Base-by-base conservation (phyloP, 2,797 vertebrate species). In the Sparidentex hasta region DNA sequence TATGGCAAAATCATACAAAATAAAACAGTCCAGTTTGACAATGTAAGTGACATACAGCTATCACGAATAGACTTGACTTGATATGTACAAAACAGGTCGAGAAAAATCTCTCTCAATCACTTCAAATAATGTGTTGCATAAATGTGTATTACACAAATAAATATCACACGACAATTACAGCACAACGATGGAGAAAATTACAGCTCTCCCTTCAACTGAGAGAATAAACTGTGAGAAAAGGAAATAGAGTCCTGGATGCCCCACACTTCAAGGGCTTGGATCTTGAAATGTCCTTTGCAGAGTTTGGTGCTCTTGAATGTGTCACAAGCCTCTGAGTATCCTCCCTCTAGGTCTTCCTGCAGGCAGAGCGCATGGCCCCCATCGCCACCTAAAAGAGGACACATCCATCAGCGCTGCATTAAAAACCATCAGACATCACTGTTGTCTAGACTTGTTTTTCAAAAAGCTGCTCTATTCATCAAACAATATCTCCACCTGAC, bases 191-290 rank as follows among this genome's bases (percentile, higher is more conserved):
- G 2, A 38, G 38, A 33, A 50, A 41, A 21, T 44, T 41, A 13
- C 54, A 27, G 16, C 27, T 48, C 18, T 73, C 4, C 33, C 5
- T n/a, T 81, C 75, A 69, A 91, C 38, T 67, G 63, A 38, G 76
- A 55, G 16, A 41, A 11, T 51, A 85, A 77, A 27, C 56, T 80
- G 6, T 78, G 88, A 74, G 82, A 86, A 54, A 91, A 25, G 13
- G 86, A 91, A 65, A 93, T 78, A 5, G 90, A 90, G 21, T 95
- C 95, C 57, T 96, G 96, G 59, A 97, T 95, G 58, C 96, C 95
- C 97, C 97, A 97, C n/a, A 94, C 96, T 81, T 98, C 97, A 80
- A 97, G 66, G 18, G 92, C 90, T 82, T 96, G 96, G 87, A 97
- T 96, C 85, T 94, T 95, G 91, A 97, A 98, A 78, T 91, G 86